Evolutionary conservation across 1,140 invertebrate genomes (phyloP).

Genomic region (Prorops nasuta): DNA sequence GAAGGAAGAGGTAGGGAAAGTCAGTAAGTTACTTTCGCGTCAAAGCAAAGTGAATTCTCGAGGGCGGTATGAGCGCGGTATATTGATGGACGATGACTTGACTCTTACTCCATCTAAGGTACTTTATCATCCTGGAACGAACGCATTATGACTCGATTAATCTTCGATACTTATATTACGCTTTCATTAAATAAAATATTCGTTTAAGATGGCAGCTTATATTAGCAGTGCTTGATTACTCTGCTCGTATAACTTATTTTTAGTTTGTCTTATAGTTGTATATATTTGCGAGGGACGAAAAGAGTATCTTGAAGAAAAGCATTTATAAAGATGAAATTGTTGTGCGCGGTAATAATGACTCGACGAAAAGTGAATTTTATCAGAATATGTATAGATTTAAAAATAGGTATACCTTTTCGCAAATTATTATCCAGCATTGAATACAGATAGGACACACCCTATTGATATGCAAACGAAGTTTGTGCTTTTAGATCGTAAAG

Average conservation of each 20-base stretch:
- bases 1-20: slow-evolving; percentile 27
- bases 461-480: slow-evolving; percentile 48
- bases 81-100: slow-evolving; percentile 48
- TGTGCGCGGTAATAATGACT: too few relatives aligned
- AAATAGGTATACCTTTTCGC: too few relatives aligned
- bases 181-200: slow-evolving; percentile 41
- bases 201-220: slow-evolving; percentile 6
- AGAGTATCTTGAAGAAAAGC: too few relatives aligned
- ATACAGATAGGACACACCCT: too few relatives aligned
- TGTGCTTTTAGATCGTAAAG: slow-evolving; percentile 44
- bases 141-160: slow-evolving; percentile 46
- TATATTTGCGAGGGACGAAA: too few relatives aligned
- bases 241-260: too few relatives aligned
- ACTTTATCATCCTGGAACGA: slow-evolving; percentile 44
- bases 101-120: slow-evolving; percentile 31
- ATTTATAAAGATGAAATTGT: too few relatives aligned
- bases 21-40: slow-evolving; percentile 34
- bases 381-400: too few relatives aligned
- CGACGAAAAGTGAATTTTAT: too few relatives aligned
- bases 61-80: slow-evolving; percentile 23
- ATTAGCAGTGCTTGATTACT: too few relatives aligned
- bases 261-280: too few relatives aligned
- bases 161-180: slow-evolving; percentile 49
- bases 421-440: too few relatives aligned
- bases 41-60: slow-evolving; percentile 23